Evolutionary conservation across 2,888 invertebrate genomes (phyloP).

Genomic region (Phaonia tiefii): DNA sequence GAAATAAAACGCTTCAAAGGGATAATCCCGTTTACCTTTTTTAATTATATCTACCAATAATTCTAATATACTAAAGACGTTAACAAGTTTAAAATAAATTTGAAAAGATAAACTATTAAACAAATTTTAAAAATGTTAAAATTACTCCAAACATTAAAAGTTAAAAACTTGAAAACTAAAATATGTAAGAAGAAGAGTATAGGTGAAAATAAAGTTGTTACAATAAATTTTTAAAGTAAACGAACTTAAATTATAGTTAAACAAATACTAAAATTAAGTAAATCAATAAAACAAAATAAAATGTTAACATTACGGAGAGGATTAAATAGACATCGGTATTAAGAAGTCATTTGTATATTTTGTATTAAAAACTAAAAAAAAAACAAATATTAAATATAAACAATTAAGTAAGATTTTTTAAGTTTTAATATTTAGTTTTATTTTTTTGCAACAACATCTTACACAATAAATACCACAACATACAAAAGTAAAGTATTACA

Average conservation of each 20-base stretch:
- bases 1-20: constrained; percentile 18
- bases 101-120: too few species aligned
- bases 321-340: constrained; percentile 1
- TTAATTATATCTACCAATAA: constrained; percentile 2
- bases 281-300: constrained; percentile 14
- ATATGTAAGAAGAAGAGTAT: too few species aligned
- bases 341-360: constrained; percentile 63
- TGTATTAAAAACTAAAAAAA: constrained; percentile 50
- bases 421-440: constrained; percentile 45
- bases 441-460: constrained; percentile 33
- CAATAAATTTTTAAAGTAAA: constrained; percentile 56
- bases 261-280: constrained; percentile 13
- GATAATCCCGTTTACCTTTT: neutral
- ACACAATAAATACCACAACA: constrained; percentile 21
- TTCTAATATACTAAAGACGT: constrained; percentile 55
- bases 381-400: constrained; percentile 16
- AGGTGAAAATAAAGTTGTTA: constrained; percentile 43
- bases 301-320: constrained; percentile 18
- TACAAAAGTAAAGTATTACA: constrained; percentile 44
- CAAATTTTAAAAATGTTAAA: constrained; percentile 25
- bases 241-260: constrained; percentile 50
- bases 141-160: constrained; percentile 31
- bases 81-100: constrained; percentile 21
- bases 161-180: constrained; percentile 23
- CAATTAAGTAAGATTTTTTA: constrained; percentile 37